Evolutionary conservation across 2,888 invertebrate species (phyloP), one percentile per base, ranked within the genome.

Genomic region (Ophion obscuratus): DNA sequence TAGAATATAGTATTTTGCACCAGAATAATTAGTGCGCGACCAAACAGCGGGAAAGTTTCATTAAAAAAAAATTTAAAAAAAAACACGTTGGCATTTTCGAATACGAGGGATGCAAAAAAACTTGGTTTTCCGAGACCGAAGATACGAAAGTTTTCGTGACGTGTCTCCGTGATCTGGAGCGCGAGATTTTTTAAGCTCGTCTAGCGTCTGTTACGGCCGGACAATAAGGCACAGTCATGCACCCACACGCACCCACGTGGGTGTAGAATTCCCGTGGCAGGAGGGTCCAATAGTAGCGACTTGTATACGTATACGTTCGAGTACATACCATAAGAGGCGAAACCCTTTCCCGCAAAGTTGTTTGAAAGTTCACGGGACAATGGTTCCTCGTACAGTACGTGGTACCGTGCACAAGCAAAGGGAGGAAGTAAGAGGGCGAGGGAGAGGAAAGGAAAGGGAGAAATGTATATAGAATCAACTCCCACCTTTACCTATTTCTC

Each of bases 301-400:
- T 44, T 74, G 44, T 82, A 62, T 81, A 75, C 73, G 47, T 57
- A 70, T 74, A 68, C 68, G 71, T 68, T 31, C 31, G 53, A 70
- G 66, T 74, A 68, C 61, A 71, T 27, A 11, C 47, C 27, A 27
- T 27, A 47, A 75, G 77, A 82, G 86, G 71, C 67, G 79, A 85
- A 88, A 91, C 90, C 90, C 91, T 92, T 92, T 92, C 88, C 89
- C 87, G 82, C 90, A 92, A 93, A 93, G 92, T 93, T 93, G 93
- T 91, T 89, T 87, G 91, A 90, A 93, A 94, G 93, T 93, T 93
- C 91, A 91, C 90, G 91, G 91, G 90, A 94, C 93, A 93, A 94
- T 93, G 91, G 92, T 87, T 90, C 89, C 89, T 86, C 89, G 90
- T 92, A 90, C 14, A 53, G 53, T 91, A 90, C 20, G 27, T 57